Percentiles rank a stretch among this genome's conserved stretches.
phyloP scores from a whole-genome alignment of 2,888 invertebrate genomes.

The Drosophila peninsularis region DNA sequence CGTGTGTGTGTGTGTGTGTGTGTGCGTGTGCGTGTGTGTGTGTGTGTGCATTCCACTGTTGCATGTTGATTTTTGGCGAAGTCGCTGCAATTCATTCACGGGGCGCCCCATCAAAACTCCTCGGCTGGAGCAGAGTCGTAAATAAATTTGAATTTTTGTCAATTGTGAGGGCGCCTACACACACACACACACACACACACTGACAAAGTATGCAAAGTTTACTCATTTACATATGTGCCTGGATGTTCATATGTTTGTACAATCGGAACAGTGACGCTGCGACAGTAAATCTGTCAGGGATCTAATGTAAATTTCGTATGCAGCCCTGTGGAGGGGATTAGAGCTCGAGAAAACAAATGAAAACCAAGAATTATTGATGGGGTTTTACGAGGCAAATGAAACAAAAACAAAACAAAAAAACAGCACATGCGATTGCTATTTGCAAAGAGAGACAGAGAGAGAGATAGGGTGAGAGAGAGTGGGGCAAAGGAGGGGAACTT shows the following conservation, averaged over 20 bases:
- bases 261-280: slow-evolving; percentile 19
- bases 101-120: slow-evolving; percentile 38
- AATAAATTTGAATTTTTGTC: slow-evolving; percentile 80
- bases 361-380: slow-evolving; percentile 13
- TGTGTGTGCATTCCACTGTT: slow-evolving; percentile 34
- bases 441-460: not conserved
- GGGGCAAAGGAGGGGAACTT: not conserved
- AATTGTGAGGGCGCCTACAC: slow-evolving; percentile 69
- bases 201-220: slow-evolving; percentile 68
- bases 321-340: slow-evolving; percentile 1
- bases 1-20: slow-evolving; percentile 27
- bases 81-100: slow-evolving; percentile 68
- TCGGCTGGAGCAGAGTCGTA: slow-evolving; percentile 54
- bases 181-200: slow-evolving; percentile 20
- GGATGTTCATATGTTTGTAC: not conserved
- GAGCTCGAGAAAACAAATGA: slow-evolving; percentile 10
- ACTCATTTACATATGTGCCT: slow-evolving; percentile 55
- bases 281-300: slow-evolving; percentile 32
- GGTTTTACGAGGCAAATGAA: not conserved
- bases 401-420: not conserved
- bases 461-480: not conserved
- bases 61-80: slow-evolving; percentile 70
- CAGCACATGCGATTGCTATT: not conserved
- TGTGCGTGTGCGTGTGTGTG: slow-evolving; percentile 21
- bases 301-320: slow-evolving; percentile 14